Evolutionary conservation across 2,113 vertebrate species (phyloP), one percentile per base, ranked within the genome.

Genomic region (Dicentrarchus labrax): DNA sequence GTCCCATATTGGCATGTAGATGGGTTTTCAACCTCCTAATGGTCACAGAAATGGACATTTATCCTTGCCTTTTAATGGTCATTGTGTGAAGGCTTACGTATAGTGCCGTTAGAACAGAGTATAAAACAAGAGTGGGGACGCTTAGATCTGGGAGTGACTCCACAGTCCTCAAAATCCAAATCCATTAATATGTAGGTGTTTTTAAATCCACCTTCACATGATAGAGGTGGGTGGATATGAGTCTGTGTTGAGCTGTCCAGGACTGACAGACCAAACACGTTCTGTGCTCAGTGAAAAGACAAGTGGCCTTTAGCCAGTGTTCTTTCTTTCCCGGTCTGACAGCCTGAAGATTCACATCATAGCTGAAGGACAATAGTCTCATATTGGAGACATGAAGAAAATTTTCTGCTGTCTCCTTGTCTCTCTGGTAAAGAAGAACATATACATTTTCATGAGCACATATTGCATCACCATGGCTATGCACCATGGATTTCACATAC

Each of bases 301-400:
- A 83, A 80, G 72, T 65, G 72, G 80, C 80, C 65, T 69, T 78
- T 85, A 53, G 61, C 39, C 57, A 45, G 12, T 71, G 59, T 65
- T 86, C 60, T 36, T 53, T 67, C 8, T 62, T 62, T 65, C 8
- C 22, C 48, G 53, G 48, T 53, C 17, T 82, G 66, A 53, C 77
- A 76, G 82, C 78, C 60, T 60, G 54, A 64, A 64, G 24, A 50
- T 67, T 68, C 39, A 83, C 47, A 80, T 72, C 68, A 48, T 39
- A 64, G 60, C 41, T 76, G 62, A 82, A 84, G 66, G 69, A 74
- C 51, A 30, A 57, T 53, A 0, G 51, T 71, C 54, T 80, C 47
- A 67, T 41, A 66, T 11, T 38, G 22, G 19, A 80, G 38, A 21
- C 10, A 43, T 38, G 12, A 16, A 68, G 22, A 38, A 8, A 30